Base-by-base conservation (phyloP, 2,113 vertebrate genomes). In the Crotophaga sulcirostris region DNA sequence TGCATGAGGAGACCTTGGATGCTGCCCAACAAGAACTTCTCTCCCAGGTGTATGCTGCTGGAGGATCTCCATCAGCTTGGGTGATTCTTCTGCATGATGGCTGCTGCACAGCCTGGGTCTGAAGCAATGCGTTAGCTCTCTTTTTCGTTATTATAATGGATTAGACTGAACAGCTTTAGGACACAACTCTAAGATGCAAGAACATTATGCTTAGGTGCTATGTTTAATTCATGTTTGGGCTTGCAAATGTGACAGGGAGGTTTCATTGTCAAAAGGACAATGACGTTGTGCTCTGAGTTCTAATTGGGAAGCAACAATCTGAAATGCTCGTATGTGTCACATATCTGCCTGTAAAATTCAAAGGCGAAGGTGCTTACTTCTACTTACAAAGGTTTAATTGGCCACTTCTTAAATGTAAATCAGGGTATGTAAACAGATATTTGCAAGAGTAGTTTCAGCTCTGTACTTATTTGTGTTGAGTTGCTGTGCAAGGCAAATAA, bases 221-320 rank as follows among this genome's bases (percentile, higher is more conserved):
- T 88, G 85, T 95, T 94, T 95, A 90, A 95, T 94, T 93, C 87
- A 95, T 93, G 38, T 47, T 55, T 69, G 16, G 56, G 29, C 75
- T 88, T 67, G 63, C 20, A 86, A 70, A 81, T 45, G 36, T 74
- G 93, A 88, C 49, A 72, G 74, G 77, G 60, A 94, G 87, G 62
- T 94, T 96, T 95, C 94, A 84, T 62, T 47, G 69, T 87, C 58
- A 79, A 94, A 95, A 92, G 91, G 93, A 89, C 89, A 89, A 84
- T 75, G 68, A 42, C 0, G 1, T 28, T 91, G 69, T 69, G 64
- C 58, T 91, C 52, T 5, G 44, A 74, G 69, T 76, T 87, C 64
- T 89, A 87, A 92, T 45, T 89, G 38, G 66, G 72, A 28, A 79
- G 66, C 58, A 62, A 33, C 52, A 91, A 87, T 33, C 40, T 60